Evolutionary conservation across 2,797 vertebrate genomes (phyloP), one percentile per base, ranked within the genome.

Genomic region (Smutsia gigantea): DNA sequence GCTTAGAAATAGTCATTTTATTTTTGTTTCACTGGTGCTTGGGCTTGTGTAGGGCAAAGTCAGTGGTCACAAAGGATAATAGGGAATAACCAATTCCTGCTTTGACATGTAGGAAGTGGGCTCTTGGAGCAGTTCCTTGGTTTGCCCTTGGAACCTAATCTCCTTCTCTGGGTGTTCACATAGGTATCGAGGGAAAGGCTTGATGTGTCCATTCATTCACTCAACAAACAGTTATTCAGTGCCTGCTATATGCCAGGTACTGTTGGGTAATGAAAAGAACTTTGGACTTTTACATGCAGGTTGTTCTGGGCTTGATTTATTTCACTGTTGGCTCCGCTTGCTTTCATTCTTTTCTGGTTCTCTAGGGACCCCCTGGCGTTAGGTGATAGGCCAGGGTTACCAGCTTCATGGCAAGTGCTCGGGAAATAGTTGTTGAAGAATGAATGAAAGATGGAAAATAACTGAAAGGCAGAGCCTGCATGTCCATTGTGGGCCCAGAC

Each of bases 351-450:
- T 84, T 82, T 79, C 31, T 93, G 55, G 12, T 59, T 84, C 1
- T 49, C 61, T n/a, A 78, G 68, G n/a, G 37, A 55, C 53, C 18
- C 39, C n/a, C 21, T 66, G 53, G 25, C 13, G 23, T 29, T 49
- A 79, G 17, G 27, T 18, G 81, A 27, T 10, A 55, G 55, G 37
- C 10, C 12, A 81, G 49, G n/a, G 29, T 29, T 89, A 51, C 29
- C 11, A 42, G 51, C 29, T 61, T 53, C 21, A 68, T 55, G n/a
- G 19, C 63, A 83, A 21, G n/a, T 51, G 3, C 61, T 93, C 42
- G 64, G n/a, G 74, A 94, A 92, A 92, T 61, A 84, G 55, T 34
- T 29, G 17, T 7, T 51, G 66, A 96, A 87, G 51, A 79, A 84
- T 39, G 7, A 93, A 72, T 25, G 5, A 79, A 82, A 74, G 27